phyloP scores from a whole-genome alignment of 2,797 vertebrate species.

The Catharus ustulatus region DNA sequence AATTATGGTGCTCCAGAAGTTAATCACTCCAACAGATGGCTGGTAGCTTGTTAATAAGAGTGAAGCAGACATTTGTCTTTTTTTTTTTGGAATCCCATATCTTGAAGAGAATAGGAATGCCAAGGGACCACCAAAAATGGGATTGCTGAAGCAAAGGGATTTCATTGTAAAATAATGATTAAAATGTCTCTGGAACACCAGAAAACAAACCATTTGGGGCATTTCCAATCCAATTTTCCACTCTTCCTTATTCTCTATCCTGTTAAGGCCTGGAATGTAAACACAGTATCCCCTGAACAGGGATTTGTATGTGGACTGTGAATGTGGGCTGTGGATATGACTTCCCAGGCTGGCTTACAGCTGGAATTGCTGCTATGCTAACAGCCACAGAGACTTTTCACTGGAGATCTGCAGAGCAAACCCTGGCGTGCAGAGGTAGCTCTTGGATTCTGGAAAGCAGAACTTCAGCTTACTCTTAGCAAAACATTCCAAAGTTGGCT shows the following conservation, averaged over 20 bases:
- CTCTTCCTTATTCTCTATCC: background rate
- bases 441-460: background rate
- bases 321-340: background rate
- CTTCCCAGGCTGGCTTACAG: background rate
- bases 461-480: background rate
- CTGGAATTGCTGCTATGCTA: background rate
- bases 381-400: background rate
- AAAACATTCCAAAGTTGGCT: background rate
- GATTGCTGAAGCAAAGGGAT: background rate
- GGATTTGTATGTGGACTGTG: background rate
- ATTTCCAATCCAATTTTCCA: background rate
- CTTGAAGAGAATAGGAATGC: background rate
- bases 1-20: background rate
- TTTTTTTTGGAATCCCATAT: background rate
- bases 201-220: background rate
- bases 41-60: background rate
- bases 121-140: background rate
- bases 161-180: background rate
- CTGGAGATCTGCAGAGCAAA: background rate
- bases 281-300: background rate
- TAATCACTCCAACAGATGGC: background rate
- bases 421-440: background rate
- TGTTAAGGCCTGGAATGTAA: background rate
- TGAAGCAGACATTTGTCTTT: background rate
- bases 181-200: background rate